A percentile compares a stretch with the other conserved stretches of the same genome.
These are phyloP conservation scores for Pomatorhinus ruficollis DNA, from an alignment of 2,113 vertebrate species.

Conservation along the genomic window DNA sequence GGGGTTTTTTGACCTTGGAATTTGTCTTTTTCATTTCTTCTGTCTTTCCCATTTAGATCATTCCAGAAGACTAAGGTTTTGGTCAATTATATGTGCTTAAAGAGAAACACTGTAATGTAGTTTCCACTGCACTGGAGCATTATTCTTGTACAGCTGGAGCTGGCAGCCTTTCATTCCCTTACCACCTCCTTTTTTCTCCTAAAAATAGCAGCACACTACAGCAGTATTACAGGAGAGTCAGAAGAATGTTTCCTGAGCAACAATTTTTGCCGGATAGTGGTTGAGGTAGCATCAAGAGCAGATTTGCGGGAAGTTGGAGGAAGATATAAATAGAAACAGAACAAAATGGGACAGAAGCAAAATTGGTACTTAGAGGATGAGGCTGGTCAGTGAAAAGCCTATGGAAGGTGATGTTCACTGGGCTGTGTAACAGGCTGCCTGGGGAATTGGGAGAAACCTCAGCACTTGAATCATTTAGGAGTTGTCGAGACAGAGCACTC, in stretches of 20 bases:
- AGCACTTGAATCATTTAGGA: conserved; percentile 46
- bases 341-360: neutral
- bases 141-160: conserved; percentile 39
- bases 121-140: conserved; percentile 1
- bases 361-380: neutral
- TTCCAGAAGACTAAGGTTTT: conserved; percentile 40
- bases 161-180: conserved; percentile 32
- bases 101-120: conserved; percentile 14
- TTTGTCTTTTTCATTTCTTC: neutral
- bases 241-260: conserved; percentile 48
- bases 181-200: conserved; percentile 26
- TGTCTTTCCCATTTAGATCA: neutral
- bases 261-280: neutral
- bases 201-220: conserved; percentile 25
- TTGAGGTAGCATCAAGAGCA: neutral
- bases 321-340: neutral
- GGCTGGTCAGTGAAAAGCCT: neutral
- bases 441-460: conserved; percentile 4
- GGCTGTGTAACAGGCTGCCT: neutral
- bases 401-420: neutral
- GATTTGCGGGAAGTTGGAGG: neutral
- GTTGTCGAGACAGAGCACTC: conserved; percentile 6
- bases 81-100: conserved; percentile 4
- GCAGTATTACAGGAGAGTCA: conserved; percentile 30
- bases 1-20: neutral